Conservation (phyloP, 2,113 vertebrate genomes). For the Isichthys henryi region DNA sequence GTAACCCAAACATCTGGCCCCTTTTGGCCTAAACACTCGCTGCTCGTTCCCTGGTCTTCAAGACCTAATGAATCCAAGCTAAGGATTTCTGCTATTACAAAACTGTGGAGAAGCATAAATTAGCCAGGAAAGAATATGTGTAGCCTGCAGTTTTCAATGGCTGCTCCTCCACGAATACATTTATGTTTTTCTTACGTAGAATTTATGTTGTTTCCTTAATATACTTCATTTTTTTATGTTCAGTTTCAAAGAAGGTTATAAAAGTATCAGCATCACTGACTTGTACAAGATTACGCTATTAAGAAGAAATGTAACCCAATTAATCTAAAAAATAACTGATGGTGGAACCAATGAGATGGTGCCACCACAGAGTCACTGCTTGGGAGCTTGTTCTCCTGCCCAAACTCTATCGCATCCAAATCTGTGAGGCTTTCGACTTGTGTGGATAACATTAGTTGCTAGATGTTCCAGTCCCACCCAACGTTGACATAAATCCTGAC, state of each 20-base stretch:
- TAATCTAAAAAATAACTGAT: not conserved
- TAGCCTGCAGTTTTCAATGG: not conserved
- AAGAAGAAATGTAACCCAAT: not conserved
- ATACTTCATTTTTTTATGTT: not conserved
- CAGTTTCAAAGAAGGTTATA: not conserved
- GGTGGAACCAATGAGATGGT: not conserved
- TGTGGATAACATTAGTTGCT: not conserved
- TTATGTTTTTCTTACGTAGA: not conserved
- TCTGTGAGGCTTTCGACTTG: not conserved
- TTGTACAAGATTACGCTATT: not conserved
- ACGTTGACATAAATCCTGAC: not conserved
- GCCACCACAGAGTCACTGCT: not conserved
- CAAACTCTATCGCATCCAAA: not conserved
- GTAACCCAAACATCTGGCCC: not conserved
- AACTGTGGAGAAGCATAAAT: not conserved
- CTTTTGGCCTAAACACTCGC: not conserved
- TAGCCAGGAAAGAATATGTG: not conserved
- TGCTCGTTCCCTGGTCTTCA: not conserved
- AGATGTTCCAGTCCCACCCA: not conserved
- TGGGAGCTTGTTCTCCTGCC: not conserved
- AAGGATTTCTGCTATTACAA: not conserved
- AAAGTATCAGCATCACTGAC: not conserved
- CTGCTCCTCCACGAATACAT: not conserved
- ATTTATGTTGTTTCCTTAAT: constrained; percentile 1
- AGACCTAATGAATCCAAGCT: not conserved